Percentiles rank a stretch among this genome's conserved stretches.
phyloP scores from a whole-genome alignment of 1,140 invertebrate species.

The Luehdorfia chinensis region DNA sequence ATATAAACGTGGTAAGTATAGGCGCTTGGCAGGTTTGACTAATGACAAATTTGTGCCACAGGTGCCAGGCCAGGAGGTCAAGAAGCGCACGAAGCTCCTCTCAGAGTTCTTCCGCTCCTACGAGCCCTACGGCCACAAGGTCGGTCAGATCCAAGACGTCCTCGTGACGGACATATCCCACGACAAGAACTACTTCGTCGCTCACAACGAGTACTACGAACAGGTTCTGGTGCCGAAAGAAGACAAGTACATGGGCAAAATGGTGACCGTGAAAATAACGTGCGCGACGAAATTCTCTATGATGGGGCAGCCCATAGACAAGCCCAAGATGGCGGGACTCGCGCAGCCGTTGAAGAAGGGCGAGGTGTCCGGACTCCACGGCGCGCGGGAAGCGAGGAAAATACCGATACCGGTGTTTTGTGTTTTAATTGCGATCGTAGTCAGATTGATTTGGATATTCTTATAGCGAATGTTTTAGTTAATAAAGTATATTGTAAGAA shows the following conservation, averaged over 20 bases:
- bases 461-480: constrained; percentile 35
- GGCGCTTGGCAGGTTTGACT: no score
- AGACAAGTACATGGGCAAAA: constrained; percentile 88
- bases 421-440: constrained; percentile 39
- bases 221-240: constrained; percentile 93
- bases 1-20: no score
- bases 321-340: constrained; percentile 74
- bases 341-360: constrained; percentile 72
- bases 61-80: constrained; percentile 89
- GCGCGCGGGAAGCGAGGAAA: constrained; percentile 23
- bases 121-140: constrained; percentile 87
- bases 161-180: constrained; percentile 96
- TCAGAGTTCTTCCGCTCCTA: constrained; percentile 96
- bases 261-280: constrained; percentile 87
- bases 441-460: constrained; percentile 58
- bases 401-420: constrained; percentile 47
- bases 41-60: no score
- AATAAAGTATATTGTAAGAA: constrained; percentile 35
- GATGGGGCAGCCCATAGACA: constrained; percentile 83
- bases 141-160: constrained; percentile 88
- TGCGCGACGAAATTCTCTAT: constrained; percentile 91
- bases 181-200: constrained; percentile 94
- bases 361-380: constrained; percentile 68
- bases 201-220: constrained; percentile 97
- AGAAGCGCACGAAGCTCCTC: constrained; percentile 91